Evolutionary conservation across 2,888 invertebrate genomes (phyloP).

Genomic region (Phyllotreta striolata): DNA sequence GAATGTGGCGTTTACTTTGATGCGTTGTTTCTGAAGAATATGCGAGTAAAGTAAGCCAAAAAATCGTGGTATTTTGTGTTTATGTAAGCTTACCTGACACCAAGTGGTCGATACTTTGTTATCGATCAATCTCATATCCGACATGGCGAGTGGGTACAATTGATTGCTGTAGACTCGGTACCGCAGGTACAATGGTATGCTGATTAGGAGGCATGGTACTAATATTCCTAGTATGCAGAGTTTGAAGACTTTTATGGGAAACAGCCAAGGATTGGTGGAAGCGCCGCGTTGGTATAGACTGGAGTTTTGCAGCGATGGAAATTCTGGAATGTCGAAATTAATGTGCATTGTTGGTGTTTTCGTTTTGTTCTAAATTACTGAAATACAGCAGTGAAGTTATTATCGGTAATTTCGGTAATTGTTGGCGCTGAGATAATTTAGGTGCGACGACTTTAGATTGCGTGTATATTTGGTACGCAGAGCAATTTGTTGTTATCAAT

Average conservation of each 20-base stretch:
- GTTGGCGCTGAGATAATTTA: too few species aligned
- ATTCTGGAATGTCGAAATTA: slow-evolving; percentile 44
- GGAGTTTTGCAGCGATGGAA: slow-evolving; percentile 45
- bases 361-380: too few species aligned
- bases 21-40: slow-evolving; percentile 68
- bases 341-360: background rate
- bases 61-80: background rate
- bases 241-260: slow-evolving; percentile 69
- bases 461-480: background rate
- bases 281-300: slow-evolving; percentile 45
- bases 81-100: slow-evolving; percentile 72
- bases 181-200: slow-evolving; percentile 74
- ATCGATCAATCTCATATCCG: slow-evolving; percentile 79
- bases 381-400: slow-evolving; percentile 6
- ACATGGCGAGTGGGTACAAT: slow-evolving; percentile 76
- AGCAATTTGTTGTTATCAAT: background rate
- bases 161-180: slow-evolving; percentile 75
- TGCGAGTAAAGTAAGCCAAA: too few species aligned
- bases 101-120: slow-evolving; percentile 78
- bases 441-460: too few species aligned
- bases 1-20: slow-evolving; percentile 76
- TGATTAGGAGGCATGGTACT: slow-evolving; percentile 72
- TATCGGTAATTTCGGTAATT: background rate
- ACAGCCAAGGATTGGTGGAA: slow-evolving; percentile 52
- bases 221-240: slow-evolving; percentile 71